These are phyloP conservation scores for Zeugodacus cucurbitae DNA, from an alignment of 1,140 invertebrate genomes.

Conservation along the genomic window DNA sequence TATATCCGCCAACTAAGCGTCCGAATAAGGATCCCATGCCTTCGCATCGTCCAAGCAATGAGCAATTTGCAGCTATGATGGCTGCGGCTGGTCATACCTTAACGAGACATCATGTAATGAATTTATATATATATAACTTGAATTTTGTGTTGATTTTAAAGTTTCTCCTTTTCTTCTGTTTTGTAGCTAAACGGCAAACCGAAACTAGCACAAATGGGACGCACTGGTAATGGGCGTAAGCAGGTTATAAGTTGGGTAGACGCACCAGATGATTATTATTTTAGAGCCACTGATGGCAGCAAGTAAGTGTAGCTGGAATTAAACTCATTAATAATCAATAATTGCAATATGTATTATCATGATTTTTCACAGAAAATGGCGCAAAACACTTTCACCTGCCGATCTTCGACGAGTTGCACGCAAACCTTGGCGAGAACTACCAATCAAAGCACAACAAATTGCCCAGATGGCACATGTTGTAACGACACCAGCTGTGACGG, in stretches of 20 bases:
- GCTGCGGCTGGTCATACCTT: slow-evolving; percentile 73
- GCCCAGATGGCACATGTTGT: slow-evolving; percentile 35
- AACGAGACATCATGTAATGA: slow-evolving; percentile 72
- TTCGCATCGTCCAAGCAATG: slow-evolving; percentile 73
- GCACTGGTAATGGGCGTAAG: slow-evolving; percentile 75
- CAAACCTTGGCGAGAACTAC: slow-evolving; percentile 86
- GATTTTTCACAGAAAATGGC: slow-evolving; percentile 79
- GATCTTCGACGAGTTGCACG: slow-evolving; percentile 89
- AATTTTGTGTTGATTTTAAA: not conserved
- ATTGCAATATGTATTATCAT: not conserved
- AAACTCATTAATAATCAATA: not conserved
- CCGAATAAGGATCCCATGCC: slow-evolving; percentile 78
- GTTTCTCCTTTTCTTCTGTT: slow-evolving; percentile 8
- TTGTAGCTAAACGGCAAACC: slow-evolving; percentile 76
- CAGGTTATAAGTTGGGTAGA: slow-evolving; percentile 98
- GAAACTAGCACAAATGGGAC: slow-evolving; percentile 77
- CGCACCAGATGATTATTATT: slow-evolving; percentile 96
- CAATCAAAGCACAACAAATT: slow-evolving; percentile 52
- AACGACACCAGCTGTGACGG: slow-evolving; percentile 44
- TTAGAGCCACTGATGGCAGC: slow-evolving; percentile 87
- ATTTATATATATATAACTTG: not conserved
- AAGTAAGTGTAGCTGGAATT: slow-evolving; percentile 75
- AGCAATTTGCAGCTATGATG: slow-evolving; percentile 75
- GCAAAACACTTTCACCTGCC: slow-evolving; percentile 80
- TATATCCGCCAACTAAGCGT: slow-evolving; percentile 73